These are phyloP conservation scores for Drosophila melanogaster DNA, from an alignment of 1,140 invertebrate species.

Conservation along the genomic window Release_6_plus_ISO1_MT NC_004354.4:17753501-17754000, in stretches of 20 bases:
- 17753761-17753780: conserved; percentile 1
- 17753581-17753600: too few species aligned
- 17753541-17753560: too few species aligned
- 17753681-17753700: conserved; percentile 70
- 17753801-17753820: conserved; percentile 1
- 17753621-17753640: conserved; percentile 3
- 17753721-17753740: conserved; percentile 53
- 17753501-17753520: too few species aligned
- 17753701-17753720: conserved; percentile 74
- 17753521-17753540: too few species aligned
- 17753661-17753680: conserved; percentile 77
- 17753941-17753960: conserved; percentile 79
- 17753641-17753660: conserved; percentile 48
- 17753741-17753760: conserved; percentile 1
- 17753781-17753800: background rate
- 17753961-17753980: conserved; percentile 52
- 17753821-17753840: conserved; percentile 31
- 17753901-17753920: conserved; percentile 80
- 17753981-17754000: conserved; percentile 10
- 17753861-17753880: conserved; percentile 68
- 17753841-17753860: conserved; percentile 12
- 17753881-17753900: conserved; percentile 47
- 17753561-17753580: too few species aligned
- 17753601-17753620: too few species aligned
- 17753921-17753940: conserved; percentile 84